A percentile compares a stretch with the other conserved stretches of the same genome.
Conservation (phyloP, 1,140 invertebrate genomes). For the Mizuhopecten yessoensis region DNA sequence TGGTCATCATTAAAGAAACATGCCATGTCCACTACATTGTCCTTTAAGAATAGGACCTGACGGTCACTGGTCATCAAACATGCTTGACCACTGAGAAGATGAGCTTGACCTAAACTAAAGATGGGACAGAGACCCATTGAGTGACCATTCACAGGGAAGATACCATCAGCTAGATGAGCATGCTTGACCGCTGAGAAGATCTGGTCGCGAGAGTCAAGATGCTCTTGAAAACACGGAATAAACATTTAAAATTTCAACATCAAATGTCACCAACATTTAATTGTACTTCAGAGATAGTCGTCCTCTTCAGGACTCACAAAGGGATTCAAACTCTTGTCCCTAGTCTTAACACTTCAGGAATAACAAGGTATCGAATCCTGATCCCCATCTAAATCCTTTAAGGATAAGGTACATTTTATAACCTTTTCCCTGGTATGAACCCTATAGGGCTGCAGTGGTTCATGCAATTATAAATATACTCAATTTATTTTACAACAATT, state of each 20-base stretch:
- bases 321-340: neutral
- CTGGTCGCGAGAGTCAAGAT: neutral
- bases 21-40: neutral
- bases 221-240: neutral
- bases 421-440: too few species aligned
- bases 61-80: neutral
- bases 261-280: neutral
- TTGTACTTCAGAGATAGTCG: neutral
- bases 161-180: neutral
- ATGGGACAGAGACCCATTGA: neutral
- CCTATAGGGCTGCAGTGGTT: too few species aligned
- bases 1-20: neutral
- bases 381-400: too few species aligned
- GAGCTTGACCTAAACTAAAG: constrained; percentile 24
- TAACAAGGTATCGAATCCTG: too few species aligned
- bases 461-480: too few species aligned
- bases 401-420: too few species aligned
- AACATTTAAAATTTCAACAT: neutral
- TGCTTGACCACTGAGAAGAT: constrained; percentile 3
- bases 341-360: neutral
- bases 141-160: neutral
- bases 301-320: constrained; percentile 32
- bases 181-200: neutral
- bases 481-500: too few species aligned
- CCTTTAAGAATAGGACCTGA: neutral